phyloP scores from a whole-genome alignment of 2,888 invertebrate species.

The Horisme vitalbata region DNA sequence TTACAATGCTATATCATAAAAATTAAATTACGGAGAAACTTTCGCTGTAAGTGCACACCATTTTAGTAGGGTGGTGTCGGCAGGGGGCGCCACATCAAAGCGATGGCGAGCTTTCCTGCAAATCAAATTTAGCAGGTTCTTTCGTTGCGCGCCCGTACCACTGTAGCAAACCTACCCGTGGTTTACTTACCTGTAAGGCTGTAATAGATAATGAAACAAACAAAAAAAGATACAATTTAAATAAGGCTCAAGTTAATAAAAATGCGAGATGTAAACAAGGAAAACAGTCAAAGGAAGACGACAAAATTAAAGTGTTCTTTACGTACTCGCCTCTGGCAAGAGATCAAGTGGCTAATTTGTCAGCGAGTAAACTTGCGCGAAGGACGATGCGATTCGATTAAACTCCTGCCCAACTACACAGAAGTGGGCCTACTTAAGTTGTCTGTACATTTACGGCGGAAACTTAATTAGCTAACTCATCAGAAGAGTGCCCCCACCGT shows the following conservation, averaged over 20 bases:
- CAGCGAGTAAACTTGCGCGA: constrained; percentile 63
- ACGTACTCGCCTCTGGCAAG: constrained; percentile 57
- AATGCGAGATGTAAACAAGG: constrained; percentile 51
- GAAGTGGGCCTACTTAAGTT: constrained; percentile 69
- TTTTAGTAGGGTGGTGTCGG: constrained; percentile 56
- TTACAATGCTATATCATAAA: constrained; percentile 81
- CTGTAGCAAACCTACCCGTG: constrained; percentile 47
- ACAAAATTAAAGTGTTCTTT: constrained; percentile 62
- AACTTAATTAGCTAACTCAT: constrained; percentile 76
- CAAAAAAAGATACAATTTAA: constrained; percentile 38
- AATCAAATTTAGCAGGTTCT: constrained; percentile 79
- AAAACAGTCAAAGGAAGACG: constrained; percentile 46
- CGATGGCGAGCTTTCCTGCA: constrained; percentile 62
- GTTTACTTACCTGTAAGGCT: constrained; percentile 41
- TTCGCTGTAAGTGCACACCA: constrained; percentile 76
- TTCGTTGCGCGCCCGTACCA: constrained; percentile 57
- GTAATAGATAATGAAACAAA: constrained; percentile 33
- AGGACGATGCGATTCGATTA: constrained; percentile 78
- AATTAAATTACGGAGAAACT: constrained; percentile 80
- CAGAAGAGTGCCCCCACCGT: constrained; percentile 45
- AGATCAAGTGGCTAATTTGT: constrained; percentile 79
- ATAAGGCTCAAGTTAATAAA: constrained; percentile 40
- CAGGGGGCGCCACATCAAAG: constrained; percentile 74
- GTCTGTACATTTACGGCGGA: constrained; percentile 64
- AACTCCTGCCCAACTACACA: constrained; percentile 70